These are phyloP conservation scores for Ylistrum balloti DNA, from an alignment of 1,140 invertebrate species.

Conservation along the genomic window DNA sequence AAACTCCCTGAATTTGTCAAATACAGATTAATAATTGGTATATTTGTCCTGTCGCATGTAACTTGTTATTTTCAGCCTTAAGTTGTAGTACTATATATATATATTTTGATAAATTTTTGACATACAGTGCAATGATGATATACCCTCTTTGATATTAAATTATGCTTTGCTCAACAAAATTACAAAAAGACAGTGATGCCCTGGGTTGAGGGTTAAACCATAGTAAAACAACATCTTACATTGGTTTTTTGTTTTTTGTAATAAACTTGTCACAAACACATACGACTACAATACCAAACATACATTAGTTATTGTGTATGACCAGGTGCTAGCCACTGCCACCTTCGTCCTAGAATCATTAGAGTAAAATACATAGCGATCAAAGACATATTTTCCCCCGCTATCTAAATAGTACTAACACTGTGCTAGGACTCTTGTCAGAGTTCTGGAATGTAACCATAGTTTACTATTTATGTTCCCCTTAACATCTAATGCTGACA, in stretches of 20 bases:
- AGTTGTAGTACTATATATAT: conserved; percentile 32
- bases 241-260: background rate
- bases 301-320: background rate
- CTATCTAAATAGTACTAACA: background rate
- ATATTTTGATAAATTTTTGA: background rate
- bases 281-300: conserved; percentile 34
- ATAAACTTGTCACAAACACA: conserved; percentile 39
- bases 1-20: conserved; percentile 38
- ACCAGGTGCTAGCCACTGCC: conserved; percentile 25
- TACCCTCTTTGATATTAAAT: background rate
- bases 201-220: conserved; percentile 37
- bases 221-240: conserved; percentile 31
- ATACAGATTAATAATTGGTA: conserved; percentile 12
- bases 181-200: conserved; percentile 33
- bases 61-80: background rate
- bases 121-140: conserved; percentile 13
- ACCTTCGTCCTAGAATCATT: background rate
- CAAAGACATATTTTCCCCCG: background rate
- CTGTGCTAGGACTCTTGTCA: conserved; percentile 3
- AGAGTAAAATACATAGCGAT: background rate
- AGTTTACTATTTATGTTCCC: background rate
- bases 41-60: background rate
- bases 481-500: background rate
- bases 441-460: conserved; percentile 20
- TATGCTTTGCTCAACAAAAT: conserved; percentile 24